Evolutionary conservation across 2,113 vertebrate genomes (phyloP).

Genomic region (Strigops habroptila): DNA sequence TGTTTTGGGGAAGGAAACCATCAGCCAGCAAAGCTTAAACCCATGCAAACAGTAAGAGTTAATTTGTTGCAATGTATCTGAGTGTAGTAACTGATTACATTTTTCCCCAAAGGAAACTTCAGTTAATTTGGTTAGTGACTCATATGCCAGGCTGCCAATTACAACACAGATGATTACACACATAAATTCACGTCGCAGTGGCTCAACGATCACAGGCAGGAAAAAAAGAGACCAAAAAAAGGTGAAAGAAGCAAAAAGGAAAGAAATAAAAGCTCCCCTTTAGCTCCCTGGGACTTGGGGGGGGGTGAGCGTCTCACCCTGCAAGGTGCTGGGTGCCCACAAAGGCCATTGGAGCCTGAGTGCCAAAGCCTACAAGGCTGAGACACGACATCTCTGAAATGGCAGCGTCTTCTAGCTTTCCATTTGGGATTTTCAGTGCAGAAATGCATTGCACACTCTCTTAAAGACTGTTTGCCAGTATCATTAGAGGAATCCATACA

Average conservation of each 20-base stretch:
- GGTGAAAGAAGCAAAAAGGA: neutral
- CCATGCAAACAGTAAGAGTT: constrained; percentile 54
- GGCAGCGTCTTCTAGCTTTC: neutral
- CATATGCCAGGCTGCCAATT: constrained; percentile 77
- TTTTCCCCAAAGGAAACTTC: constrained; percentile 82
- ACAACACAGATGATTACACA: constrained; percentile 74
- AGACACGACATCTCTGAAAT: neutral
- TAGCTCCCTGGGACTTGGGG: neutral
- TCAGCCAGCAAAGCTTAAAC: neutral
- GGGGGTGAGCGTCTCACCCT: neutral
- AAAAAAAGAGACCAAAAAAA: neutral
- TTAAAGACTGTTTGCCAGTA: neutral
- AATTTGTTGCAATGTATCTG: constrained; percentile 72
- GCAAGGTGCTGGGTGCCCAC: neutral
- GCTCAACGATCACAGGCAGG: neutral
- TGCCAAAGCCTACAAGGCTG: neutral
- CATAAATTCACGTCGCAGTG: constrained; percentile 56
- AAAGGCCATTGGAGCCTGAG: neutral
- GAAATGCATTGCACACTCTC: neutral
- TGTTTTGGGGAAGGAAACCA: constrained; percentile 2
- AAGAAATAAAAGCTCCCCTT: neutral
- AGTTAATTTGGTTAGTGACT: constrained; percentile 80
- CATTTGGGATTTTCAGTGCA: neutral
- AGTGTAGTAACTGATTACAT: constrained; percentile 76
- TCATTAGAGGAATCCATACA: neutral